These are phyloP conservation scores for Diplolepis rosae DNA, from an alignment of 2,888 invertebrate species.

Conservation along the genomic window DNA sequence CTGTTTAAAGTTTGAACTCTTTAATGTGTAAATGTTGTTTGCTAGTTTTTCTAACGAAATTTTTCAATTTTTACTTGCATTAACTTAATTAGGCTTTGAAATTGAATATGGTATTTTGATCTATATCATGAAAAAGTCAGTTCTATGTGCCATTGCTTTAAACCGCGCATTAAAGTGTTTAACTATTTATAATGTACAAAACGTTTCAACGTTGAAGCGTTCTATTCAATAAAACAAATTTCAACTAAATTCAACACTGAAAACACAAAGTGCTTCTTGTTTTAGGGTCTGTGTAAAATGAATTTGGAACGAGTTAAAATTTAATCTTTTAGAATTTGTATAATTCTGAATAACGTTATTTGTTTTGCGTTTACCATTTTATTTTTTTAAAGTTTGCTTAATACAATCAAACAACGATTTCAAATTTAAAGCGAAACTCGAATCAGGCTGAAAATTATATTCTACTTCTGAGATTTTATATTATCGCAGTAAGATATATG, in stretches of 20 bases:
- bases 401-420: too few relatives aligned
- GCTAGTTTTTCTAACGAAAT: neutral
- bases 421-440: neutral
- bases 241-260: slow-evolving; percentile 3
- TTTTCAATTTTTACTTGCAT: too few relatives aligned
- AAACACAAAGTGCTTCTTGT: neutral
- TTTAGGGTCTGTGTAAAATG: neutral
- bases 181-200: slow-evolving; percentile 30
- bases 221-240: slow-evolving; percentile 43
- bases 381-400: too few relatives aligned
- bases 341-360: too few relatives aligned
- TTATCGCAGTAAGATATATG: neutral
- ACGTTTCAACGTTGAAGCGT: slow-evolving; percentile 49
- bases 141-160: slow-evolving; percentile 28
- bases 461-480: neutral
- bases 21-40: neutral
- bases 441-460: neutral
- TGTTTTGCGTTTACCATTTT: too few relatives aligned
- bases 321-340: too few relatives aligned
- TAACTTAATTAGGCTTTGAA: too few relatives aligned
- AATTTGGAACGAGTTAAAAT: neutral
- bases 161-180: neutral
- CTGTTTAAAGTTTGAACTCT: neutral
- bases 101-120: too few relatives aligned
- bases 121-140: neutral